Evolutionary conservation across 2,113 vertebrate species (phyloP).

Genomic region (Otolemur garnettii): DNA sequence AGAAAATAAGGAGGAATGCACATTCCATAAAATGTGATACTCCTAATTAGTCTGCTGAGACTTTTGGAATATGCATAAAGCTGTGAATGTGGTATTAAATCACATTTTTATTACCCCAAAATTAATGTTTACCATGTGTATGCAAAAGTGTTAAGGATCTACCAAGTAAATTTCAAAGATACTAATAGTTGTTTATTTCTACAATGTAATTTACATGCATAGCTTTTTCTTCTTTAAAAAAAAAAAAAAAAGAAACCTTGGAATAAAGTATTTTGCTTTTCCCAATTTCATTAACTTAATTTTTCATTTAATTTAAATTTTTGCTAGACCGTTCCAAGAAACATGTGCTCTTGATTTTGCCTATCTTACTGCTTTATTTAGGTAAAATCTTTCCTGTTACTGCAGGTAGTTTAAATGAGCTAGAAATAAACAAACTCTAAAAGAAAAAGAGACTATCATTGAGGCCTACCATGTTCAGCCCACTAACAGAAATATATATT

Average conservation of each 20-base stretch:
- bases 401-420: constrained; percentile 54
- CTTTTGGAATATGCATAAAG: constrained; percentile 66
- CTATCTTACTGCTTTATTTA: neutral
- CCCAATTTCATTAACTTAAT: neutral
- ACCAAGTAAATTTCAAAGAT: constrained; percentile 35
- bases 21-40: constrained; percentile 75
- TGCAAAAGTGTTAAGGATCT: constrained; percentile 16
- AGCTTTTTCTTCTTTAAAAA: neutral
- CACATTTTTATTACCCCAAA: constrained; percentile 66
- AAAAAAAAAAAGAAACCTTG: neutral
- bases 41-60: constrained; percentile 84
- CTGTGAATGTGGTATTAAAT: constrained; percentile 73
- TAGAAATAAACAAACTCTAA: constrained; percentile 52
- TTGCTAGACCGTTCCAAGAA: neutral
- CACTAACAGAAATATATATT: constrained; percentile 77
- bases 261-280: constrained; percentile 20
- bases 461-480: constrained; percentile 68
- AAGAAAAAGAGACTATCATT: constrained; percentile 59
- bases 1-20: constrained; percentile 80
- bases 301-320: constrained; percentile 18
- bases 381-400: neutral
- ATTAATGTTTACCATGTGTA: constrained; percentile 72
- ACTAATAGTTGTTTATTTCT: constrained; percentile 38
- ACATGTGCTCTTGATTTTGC: neutral
- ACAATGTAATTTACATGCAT: constrained; percentile 8